Evolutionary conservation across 1,140 invertebrate species (phyloP).

Genomic region (Pristionchus pacificus): DNA sequence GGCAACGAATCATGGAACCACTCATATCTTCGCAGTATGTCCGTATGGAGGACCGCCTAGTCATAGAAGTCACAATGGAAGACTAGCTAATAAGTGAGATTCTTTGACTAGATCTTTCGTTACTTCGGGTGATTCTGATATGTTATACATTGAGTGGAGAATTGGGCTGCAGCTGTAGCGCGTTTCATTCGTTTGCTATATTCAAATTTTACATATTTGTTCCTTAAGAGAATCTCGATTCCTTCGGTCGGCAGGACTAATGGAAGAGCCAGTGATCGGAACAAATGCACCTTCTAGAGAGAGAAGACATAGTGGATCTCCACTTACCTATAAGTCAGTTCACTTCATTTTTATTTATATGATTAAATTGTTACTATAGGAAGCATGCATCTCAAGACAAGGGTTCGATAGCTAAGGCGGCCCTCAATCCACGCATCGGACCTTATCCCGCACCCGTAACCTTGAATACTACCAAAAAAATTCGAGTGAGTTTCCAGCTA

Average conservation of each 20-base stretch:
- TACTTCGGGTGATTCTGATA: no score
- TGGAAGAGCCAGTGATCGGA: conserved; percentile 6
- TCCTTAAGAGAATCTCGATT: conserved; percentile 74
- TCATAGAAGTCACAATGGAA: conserved; percentile 83
- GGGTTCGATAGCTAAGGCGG: conserved; percentile 32
- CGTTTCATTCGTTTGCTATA: no score
- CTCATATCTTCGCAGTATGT: conserved; percentile 91
- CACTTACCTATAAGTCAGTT: conserved; percentile 1
- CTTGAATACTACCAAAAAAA: conserved; percentile 44
- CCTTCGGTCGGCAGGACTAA: conserved; percentile 86
- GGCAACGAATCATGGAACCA: conserved; percentile 87
- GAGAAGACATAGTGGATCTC: conserved; percentile 21
- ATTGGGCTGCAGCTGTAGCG: no score
- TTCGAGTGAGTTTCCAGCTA: conserved; percentile 18
- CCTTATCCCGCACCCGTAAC: conserved; percentile 40
- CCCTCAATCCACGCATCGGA: conserved; percentile 44
- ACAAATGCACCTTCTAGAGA: conserved; percentile 3
- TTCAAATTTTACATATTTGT: neutral
- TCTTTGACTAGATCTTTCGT: no score
- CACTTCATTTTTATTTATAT: neutral
- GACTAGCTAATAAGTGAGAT: conserved; percentile 76
- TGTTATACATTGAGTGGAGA: neutral
- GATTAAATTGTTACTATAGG: no score
- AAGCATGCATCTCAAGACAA: conserved; percentile 34
- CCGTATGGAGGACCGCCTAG: conserved; percentile 87